Evolutionary conservation across 2,888 invertebrate genomes (phyloP).

Genomic region (Diplolepis rosae): DNA sequence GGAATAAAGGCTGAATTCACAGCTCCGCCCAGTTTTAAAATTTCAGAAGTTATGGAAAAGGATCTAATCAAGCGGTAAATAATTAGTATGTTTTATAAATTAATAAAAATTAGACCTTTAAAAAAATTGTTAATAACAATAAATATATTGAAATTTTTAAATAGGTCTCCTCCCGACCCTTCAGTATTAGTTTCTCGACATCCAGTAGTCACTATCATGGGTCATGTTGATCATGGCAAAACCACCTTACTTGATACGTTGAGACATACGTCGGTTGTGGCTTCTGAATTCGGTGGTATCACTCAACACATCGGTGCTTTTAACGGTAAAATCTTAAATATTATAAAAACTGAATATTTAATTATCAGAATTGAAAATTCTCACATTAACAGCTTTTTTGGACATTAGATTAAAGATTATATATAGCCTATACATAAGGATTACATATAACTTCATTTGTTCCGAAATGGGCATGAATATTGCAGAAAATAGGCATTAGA

Average conservation of each 20-base stretch:
- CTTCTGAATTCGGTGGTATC: slow-evolving; percentile 97
- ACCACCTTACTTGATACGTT: slow-evolving; percentile 95
- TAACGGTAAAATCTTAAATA: slow-evolving; percentile 77
- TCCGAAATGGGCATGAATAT: no score
- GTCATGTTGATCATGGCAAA: slow-evolving; percentile 99
- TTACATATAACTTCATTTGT: neutral
- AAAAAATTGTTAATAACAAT: neutral
- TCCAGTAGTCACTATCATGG: slow-evolving; percentile 99
- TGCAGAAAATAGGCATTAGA: neutral
- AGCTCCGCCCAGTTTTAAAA: neutral
- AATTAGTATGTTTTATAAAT: neutral
- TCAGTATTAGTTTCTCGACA: slow-evolving; percentile 83
- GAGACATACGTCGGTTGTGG: slow-evolving; percentile 89
- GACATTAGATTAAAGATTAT: no score
- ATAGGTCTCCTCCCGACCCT: slow-evolving; percentile 79
- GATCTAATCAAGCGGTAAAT: neutral
- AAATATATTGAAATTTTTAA: slow-evolving; percentile 3
- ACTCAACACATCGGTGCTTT: slow-evolving; percentile 99
- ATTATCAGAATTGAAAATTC: slow-evolving; percentile 7
- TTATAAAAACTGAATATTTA: neutral
- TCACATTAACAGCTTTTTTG: no score
- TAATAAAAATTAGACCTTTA: neutral
- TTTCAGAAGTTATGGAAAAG: neutral
- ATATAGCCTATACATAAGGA: no score
- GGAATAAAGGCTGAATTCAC: slow-evolving; percentile 1